Evolutionary conservation across 1,140 invertebrate species (phyloP).

Genomic region (Microplitis mediator): DNA sequence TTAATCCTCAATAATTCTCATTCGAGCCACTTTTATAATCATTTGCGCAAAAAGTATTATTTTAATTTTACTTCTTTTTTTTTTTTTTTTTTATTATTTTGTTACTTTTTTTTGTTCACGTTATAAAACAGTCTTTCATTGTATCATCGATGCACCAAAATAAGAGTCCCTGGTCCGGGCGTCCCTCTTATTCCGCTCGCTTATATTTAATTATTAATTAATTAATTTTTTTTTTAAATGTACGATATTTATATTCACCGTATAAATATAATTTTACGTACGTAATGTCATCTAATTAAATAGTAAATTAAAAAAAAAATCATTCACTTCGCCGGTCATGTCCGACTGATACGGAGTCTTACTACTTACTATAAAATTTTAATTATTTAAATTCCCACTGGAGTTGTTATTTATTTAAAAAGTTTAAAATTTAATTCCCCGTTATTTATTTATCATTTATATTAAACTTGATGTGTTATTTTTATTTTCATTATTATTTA

Average conservation of each 20-base stretch:
- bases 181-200: slow-evolving; percentile 24
- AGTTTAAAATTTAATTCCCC: slow-evolving; percentile 1
- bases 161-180: slow-evolving; percentile 12
- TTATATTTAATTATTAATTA: neutral
- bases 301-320: slow-evolving; percentile 20
- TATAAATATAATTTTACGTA: slow-evolving; percentile 21
- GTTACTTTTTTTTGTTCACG: slow-evolving; percentile 25
- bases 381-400: neutral
- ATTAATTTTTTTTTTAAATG: neutral
- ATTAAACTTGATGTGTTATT: neutral
- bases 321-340: too few relatives aligned
- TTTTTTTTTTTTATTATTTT: slow-evolving; percentile 18
- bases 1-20: slow-evolving; percentile 33
- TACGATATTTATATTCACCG: neutral
- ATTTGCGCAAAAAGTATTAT: slow-evolving; percentile 9
- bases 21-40: slow-evolving; percentile 23
- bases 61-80: neutral
- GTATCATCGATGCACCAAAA: slow-evolving; percentile 34
- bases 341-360: too few relatives aligned
- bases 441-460: neutral
- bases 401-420: slow-evolving; percentile 14
- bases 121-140: slow-evolving; percentile 51
- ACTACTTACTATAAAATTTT: too few relatives aligned
- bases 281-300: neutral
- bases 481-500: neutral